Base-by-base conservation (phyloP, 2,888 invertebrate genomes). In the Ariolimax columbianus region DNA sequence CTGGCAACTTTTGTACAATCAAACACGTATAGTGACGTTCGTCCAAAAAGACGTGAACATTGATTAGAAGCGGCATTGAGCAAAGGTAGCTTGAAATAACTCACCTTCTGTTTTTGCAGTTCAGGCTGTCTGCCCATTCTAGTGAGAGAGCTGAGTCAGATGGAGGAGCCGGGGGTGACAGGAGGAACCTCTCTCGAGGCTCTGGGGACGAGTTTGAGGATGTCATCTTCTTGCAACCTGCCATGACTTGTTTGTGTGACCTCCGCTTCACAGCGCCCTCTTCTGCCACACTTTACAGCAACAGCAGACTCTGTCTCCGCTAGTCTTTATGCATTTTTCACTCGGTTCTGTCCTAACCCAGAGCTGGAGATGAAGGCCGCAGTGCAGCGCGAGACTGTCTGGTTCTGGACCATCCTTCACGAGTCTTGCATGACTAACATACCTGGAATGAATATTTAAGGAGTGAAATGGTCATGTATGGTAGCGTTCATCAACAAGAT, bases 41-140 rank as follows among this genome's bases (percentile, higher is more conserved):
- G n/a, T n/a, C n/a, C n/a, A n/a, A n/a, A n/a, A n/a, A n/a, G n/a
- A n/a, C n/a, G n/a, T n/a, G n/a, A n/a, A n/a, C n/a, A n/a, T n/a
- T n/a, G n/a, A n/a, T n/a, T n/a, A n/a, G n/a, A n/a, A n/a, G n/a
- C n/a, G n/a, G n/a, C n/a, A n/a, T n/a, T 47, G 14, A 47, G 14
- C 47, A 47, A 47, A 11, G 47, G 47, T 47, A 7, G 47, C 14
- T 47, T 47, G n/a, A 47, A 14, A 36, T 36, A 38, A 66, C 75
- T 59, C 30, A 84, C 84, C 84, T 70, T 40, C 84, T 78, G 40
- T 78, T 79, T 66, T 84, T 84, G 68, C 38, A 30, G 77, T 66
- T 77, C 14, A 59, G 11, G 26, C 51, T 68, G 77, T 83, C 83
- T 14, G 83, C 83, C 83, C 83, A 83, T 36, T 83, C 83, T 36